A percentile compares a stretch with the other conserved stretches of the same genome.
Conservation (phyloP, 2,797 vertebrate genomes). For the Acanthopagrus latus region DNA sequence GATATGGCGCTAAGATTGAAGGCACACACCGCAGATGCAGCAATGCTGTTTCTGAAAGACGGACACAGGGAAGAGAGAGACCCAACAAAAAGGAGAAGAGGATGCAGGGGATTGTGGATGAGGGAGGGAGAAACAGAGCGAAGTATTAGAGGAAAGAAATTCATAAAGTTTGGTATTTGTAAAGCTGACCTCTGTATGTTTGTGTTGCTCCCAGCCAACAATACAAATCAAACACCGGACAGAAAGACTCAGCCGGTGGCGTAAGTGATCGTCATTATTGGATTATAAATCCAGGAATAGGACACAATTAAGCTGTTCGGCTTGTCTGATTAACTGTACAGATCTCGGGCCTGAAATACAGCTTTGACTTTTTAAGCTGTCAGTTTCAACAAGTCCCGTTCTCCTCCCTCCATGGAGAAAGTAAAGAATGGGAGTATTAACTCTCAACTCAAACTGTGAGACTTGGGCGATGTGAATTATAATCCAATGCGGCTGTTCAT, state of each 20-base stretch:
- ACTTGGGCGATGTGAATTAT: constrained; percentile 77
- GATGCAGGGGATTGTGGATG: background rate
- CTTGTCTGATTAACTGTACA: constrained; percentile 71
- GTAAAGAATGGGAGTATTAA: constrained; percentile 79
- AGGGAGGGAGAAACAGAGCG: constrained; percentile 25
- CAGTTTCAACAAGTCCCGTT: constrained; percentile 76
- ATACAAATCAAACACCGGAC: constrained; percentile 57
- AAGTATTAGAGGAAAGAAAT: constrained; percentile 15
- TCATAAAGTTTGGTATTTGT: constrained; percentile 36
- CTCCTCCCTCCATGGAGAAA: constrained; percentile 62
- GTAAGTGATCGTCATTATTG: constrained; percentile 66
- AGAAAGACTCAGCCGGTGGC: constrained; percentile 24
- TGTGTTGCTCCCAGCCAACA: constrained; percentile 30
- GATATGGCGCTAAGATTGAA: constrained; percentile 97
- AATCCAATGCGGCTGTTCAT: constrained; percentile 77
- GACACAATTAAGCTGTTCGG: constrained; percentile 72
- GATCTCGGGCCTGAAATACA: constrained; percentile 76
- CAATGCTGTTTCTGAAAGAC: constrained; percentile 94
- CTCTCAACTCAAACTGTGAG: constrained; percentile 72
- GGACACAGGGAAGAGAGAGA: background rate
- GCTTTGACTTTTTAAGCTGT: constrained; percentile 81
- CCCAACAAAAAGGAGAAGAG: constrained; percentile 11
- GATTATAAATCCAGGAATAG: constrained; percentile 70
- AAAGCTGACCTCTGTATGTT: constrained; percentile 34
- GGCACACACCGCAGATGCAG: constrained; percentile 96